Percentiles rank a stretch among this genome's conserved stretches.
phyloP scores from a whole-genome alignment of 1,140 invertebrate genomes.

The Vollenhovia emeryi region DNA sequence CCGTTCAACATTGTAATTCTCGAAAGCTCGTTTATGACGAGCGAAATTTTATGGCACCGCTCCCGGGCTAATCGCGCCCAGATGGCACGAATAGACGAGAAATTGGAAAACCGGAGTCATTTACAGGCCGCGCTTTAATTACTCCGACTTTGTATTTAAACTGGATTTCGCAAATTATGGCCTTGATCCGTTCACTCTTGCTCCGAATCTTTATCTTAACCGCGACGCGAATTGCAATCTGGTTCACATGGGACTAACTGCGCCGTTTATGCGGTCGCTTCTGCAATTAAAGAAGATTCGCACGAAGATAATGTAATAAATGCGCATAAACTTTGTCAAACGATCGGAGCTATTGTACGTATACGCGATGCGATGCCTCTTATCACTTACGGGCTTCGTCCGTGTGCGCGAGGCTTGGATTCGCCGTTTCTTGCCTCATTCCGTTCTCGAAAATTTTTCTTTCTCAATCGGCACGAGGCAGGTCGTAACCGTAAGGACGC shows the following conservation, averaged over 20 bases:
- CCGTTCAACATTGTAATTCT: background rate
- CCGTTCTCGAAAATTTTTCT: background rate
- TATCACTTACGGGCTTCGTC: background rate
- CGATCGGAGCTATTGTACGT: background rate
- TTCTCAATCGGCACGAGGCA: background rate
- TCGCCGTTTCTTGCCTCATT: constrained; percentile 1
- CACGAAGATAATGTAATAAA: background rate
- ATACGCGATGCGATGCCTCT: background rate
- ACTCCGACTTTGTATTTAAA: background rate
- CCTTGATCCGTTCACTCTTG: background rate
- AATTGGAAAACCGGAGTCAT: background rate
- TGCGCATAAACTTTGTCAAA: background rate
- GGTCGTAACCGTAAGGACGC: constrained; percentile 23
- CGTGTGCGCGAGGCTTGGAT: constrained; percentile 1
- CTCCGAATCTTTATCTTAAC: background rate
- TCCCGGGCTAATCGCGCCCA: background rate
- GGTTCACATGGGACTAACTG: background rate
- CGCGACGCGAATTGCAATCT: background rate
- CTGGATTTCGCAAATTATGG: background rate
- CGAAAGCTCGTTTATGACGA: background rate
- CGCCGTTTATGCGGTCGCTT: background rate
- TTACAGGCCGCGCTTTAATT: background rate
- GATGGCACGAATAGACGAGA: background rate
- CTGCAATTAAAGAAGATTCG: background rate
- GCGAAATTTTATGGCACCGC: background rate